These are phyloP conservation scores for Dicentrarchus labrax DNA, from an alignment of 2,113 vertebrate genomes.

Conservation along the genomic window DNA sequence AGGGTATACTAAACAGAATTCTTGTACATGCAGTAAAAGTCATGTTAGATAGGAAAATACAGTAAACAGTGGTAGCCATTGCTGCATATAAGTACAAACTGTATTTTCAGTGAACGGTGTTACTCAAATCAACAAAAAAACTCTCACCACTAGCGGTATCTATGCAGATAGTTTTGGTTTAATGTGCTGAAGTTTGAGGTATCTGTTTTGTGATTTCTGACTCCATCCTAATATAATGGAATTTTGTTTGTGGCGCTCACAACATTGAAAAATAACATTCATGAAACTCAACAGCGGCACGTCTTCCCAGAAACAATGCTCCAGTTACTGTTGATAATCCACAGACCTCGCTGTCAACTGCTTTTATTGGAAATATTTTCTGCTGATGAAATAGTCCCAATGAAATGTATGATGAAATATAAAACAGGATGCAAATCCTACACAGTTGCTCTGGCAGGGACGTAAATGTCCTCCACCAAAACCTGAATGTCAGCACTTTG, in stretches of 20 bases:
- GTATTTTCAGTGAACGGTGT: not conserved
- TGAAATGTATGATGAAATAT: not conserved
- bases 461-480: not conserved
- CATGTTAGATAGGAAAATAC: not conserved
- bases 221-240: not conserved
- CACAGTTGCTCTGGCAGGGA: not conserved
- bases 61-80: not conserved
- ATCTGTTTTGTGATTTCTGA: constrained; percentile 3
- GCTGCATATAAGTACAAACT: not conserved
- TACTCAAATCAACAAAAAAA: not conserved
- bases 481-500: not conserved
- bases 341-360: constrained; percentile 17
- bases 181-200: not conserved
- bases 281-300: constrained; percentile 14
- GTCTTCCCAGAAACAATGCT: constrained; percentile 23
- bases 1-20: too few species aligned
- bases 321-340: constrained; percentile 31
- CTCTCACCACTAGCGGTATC: not conserved
- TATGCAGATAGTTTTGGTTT: constrained; percentile 6
- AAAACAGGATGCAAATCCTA: constrained; percentile 14
- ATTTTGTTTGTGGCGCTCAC: constrained; percentile 16
- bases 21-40: not conserved
- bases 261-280: constrained; percentile 32
- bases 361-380: constrained; percentile 18
- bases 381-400: constrained; percentile 14